Evolutionary conservation across 2,797 vertebrate species (phyloP).

Genomic region (Trachurus trachurus): DNA sequence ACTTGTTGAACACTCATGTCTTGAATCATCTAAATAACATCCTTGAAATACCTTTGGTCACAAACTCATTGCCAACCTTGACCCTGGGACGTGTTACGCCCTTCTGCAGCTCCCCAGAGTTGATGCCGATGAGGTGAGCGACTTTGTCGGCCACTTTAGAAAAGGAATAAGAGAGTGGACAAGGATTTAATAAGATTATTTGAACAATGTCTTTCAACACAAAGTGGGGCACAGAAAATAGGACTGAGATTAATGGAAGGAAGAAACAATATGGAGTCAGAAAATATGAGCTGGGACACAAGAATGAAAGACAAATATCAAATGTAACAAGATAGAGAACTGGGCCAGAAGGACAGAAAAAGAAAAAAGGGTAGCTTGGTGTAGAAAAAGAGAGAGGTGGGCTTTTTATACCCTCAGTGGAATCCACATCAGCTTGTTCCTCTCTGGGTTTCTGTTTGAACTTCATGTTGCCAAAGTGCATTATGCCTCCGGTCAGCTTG

Average conservation of each 20-base stretch:
- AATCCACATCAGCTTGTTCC: constrained; percentile 84
- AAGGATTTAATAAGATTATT: background rate
- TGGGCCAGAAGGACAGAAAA: background rate
- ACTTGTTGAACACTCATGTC: accelerated
- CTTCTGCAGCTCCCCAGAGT: constrained; percentile 80
- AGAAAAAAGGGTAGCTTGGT: background rate
- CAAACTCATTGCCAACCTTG: constrained; percentile 84
- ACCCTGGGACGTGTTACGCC: constrained; percentile 73
- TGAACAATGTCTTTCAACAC: background rate
- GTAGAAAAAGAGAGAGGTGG: background rate
- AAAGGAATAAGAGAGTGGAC: background rate
- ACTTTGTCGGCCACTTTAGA: constrained; percentile 82
- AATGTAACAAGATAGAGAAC: background rate
- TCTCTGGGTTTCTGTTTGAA: constrained; percentile 87
- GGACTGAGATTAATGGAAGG: background rate
- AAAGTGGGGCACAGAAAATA: background rate
- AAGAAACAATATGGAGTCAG: background rate
- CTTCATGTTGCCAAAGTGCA: constrained; percentile 82
- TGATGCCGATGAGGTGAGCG: constrained; percentile 81
- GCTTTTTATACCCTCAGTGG: constrained; percentile 64
- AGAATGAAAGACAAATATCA: background rate
- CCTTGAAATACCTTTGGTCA: constrained; percentile 76
- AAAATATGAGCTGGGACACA: constrained; percentile 2
- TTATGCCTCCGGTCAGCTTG: constrained; percentile 78
- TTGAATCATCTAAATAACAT: background rate